Conservation (phyloP, 2,797 vertebrate species). For the Eutrigla gurnardus region DNA sequence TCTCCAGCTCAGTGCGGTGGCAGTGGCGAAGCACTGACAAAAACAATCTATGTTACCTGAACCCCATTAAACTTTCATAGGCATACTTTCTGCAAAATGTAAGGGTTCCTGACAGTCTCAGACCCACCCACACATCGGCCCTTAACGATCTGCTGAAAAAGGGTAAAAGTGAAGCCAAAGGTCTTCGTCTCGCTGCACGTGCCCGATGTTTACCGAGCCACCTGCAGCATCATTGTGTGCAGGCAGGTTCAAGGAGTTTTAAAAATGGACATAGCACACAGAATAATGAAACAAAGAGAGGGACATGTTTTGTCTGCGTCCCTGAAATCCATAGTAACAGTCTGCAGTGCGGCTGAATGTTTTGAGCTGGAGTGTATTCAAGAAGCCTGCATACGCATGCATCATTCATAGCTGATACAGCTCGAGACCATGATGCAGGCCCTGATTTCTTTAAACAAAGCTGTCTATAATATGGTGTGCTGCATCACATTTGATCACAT, state of each 20-base stretch:
- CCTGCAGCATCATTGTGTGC: slow-evolving; percentile 27
- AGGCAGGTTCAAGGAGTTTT: slow-evolving; percentile 4
- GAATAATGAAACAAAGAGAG: slow-evolving; percentile 27
- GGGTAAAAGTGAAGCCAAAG: slow-evolving; percentile 37
- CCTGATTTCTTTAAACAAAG: slow-evolving; percentile 44
- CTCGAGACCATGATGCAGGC: slow-evolving; percentile 25
- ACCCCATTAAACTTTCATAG: slow-evolving; percentile 71
- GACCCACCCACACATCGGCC: slow-evolving; percentile 57
- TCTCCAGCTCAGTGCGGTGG: slow-evolving; percentile 29
- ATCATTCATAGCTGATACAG: slow-evolving; percentile 51
- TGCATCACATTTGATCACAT: not conserved
- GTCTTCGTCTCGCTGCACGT: slow-evolving; percentile 37
- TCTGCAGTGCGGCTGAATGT: slow-evolving; percentile 40
- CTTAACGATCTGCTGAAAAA: slow-evolving; percentile 53
- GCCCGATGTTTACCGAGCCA: slow-evolving; percentile 37
- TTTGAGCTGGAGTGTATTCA: slow-evolving; percentile 48
- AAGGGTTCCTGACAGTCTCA: slow-evolving; percentile 67
- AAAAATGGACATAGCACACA: slow-evolving; percentile 23
- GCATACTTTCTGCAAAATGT: slow-evolving; percentile 59
- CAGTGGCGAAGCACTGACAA: slow-evolving; percentile 41
- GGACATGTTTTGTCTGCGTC: slow-evolving; percentile 7
- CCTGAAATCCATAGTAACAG: slow-evolving; percentile 27
- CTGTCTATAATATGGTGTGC: slow-evolving; percentile 26
- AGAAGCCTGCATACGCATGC: slow-evolving; percentile 36
- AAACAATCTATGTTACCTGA: slow-evolving; percentile 61